A percentile compares a stretch with the other conserved stretches of the same genome.
phyloP scores from a whole-genome alignment of 1,140 invertebrate genomes.

The Drosophila tsacasi region DNA sequence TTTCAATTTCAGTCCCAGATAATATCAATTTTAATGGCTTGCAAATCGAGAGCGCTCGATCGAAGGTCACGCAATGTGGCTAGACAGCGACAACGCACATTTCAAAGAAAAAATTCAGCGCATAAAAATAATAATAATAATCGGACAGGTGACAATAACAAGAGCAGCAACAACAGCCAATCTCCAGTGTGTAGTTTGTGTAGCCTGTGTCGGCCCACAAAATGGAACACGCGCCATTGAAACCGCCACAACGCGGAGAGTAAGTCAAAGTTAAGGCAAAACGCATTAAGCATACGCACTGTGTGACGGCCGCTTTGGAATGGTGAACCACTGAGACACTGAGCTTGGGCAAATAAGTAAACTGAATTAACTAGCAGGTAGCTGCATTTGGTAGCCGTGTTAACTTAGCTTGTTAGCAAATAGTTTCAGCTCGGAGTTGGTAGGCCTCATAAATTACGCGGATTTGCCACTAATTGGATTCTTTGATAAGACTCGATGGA shows the following conservation, averaged over 20 bases:
- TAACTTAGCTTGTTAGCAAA: slow-evolving; percentile 70
- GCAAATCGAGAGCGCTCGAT: slow-evolving; percentile 67
- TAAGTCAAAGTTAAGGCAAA: slow-evolving; percentile 52
- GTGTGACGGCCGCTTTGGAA: slow-evolving; percentile 57
- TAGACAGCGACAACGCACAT: slow-evolving; percentile 68
- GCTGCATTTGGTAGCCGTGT: slow-evolving; percentile 62
- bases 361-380: slow-evolving; percentile 58
- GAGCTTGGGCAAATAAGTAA: slow-evolving; percentile 45
- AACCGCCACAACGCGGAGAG: slow-evolving; percentile 37
- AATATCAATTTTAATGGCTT: slow-evolving; percentile 66
- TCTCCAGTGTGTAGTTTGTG: slow-evolving; percentile 33
- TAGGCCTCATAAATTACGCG: slow-evolving; percentile 45
- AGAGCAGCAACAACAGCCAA: slow-evolving; percentile 55
- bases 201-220: slow-evolving; percentile 57
- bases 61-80: slow-evolving; percentile 62
- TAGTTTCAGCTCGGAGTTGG: slow-evolving; percentile 43
- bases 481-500: slow-evolving; percentile 20
- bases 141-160: slow-evolving; percentile 79
- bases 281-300: slow-evolving; percentile 73
- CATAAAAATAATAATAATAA: slow-evolving; percentile 62
- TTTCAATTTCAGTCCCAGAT: slow-evolving; percentile 58
- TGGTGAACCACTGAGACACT: slow-evolving; percentile 21
- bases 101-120: slow-evolving; percentile 49
- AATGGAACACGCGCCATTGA: slow-evolving; percentile 70
- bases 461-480: slow-evolving; percentile 61